Conservation (phyloP, 2,888 invertebrate species). For the Melanchra persicariae region DNA sequence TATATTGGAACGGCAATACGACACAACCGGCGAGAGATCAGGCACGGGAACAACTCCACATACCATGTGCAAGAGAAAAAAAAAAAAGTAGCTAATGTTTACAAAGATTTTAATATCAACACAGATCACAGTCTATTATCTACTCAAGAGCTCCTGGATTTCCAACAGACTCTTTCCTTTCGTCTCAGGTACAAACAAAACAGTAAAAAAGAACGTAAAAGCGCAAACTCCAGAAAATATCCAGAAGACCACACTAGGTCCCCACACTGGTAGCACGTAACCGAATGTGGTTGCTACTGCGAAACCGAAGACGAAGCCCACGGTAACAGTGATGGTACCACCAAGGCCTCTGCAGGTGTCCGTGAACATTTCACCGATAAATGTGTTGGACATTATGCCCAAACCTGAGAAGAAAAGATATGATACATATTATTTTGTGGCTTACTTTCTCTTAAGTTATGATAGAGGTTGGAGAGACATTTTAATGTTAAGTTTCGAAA, state of each 20-base stretch:
- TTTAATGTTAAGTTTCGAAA: no score
- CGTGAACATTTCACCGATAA: slow-evolving; percentile 74
- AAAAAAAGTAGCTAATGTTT: not conserved
- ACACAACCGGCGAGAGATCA: no score
- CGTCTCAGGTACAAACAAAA: slow-evolving; percentile 72
- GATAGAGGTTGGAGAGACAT: no score
- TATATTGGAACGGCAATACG: no score
- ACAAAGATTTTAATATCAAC: not conserved
- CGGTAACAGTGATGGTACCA: slow-evolving; percentile 66
- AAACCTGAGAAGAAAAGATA: slow-evolving; percentile 66
- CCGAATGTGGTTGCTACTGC: slow-evolving; percentile 59
- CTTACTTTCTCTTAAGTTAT: no score
- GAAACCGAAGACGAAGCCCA: slow-evolving; percentile 69
- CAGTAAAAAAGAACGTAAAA: slow-evolving; percentile 63
- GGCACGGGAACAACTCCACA: no score
- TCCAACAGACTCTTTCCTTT: slow-evolving; percentile 71
- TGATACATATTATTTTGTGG: not conserved
- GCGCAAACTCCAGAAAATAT: slow-evolving; percentile 63
- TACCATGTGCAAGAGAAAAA: no score
- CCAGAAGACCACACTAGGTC: slow-evolving; percentile 66
- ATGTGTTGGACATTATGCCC: slow-evolving; percentile 73
- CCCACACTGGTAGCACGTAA: slow-evolving; percentile 44
- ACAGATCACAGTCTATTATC: not conserved
- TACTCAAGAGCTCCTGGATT: slow-evolving; percentile 68
- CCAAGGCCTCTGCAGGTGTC: slow-evolving; percentile 63